Conservation (phyloP, 2,888 invertebrate species). For the Netelia virgata region DNA sequence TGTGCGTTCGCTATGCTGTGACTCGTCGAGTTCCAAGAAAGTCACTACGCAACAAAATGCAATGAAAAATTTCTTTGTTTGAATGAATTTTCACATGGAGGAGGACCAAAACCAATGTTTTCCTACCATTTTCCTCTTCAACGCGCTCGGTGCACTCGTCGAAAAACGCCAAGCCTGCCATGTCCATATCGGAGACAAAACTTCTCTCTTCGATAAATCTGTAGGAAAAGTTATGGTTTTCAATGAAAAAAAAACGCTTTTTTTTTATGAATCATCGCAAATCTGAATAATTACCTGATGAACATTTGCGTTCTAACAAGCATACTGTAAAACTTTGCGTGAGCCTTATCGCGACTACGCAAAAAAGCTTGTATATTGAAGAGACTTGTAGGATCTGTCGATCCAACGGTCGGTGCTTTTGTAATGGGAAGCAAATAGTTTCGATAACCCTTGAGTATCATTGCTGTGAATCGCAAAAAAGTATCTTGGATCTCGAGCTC, state of each 20-base stretch:
- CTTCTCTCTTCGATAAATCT: slow-evolving; percentile 99
- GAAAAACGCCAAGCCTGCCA: slow-evolving; percentile 96
- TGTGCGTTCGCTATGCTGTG: slow-evolving; percentile 93
- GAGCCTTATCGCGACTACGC: slow-evolving; percentile 94
- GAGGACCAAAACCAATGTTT: neutral
- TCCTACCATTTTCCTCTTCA: slow-evolving; percentile 83
- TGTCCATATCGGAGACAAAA: slow-evolving; percentile 98
- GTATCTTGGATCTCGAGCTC: slow-evolving; percentile 99
- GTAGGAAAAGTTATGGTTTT: slow-evolving; percentile 74
- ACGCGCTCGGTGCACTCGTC: slow-evolving; percentile 98
- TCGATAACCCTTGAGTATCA: slow-evolving; percentile 95
- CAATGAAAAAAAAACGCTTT: neutral
- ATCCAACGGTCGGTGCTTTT: slow-evolving; percentile 96
- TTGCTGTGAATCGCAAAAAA: slow-evolving; percentile 97
- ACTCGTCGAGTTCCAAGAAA: slow-evolving; percentile 93
- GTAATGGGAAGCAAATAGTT: slow-evolving; percentile 96
- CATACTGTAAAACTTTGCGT: slow-evolving; percentile 95
- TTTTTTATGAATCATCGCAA: neutral
- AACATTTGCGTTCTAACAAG: slow-evolving; percentile 98
- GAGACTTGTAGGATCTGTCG: slow-evolving; percentile 97
- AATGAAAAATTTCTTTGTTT: slow-evolving; percentile 7
- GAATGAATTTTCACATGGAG: too few relatives aligned
- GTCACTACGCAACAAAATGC: slow-evolving; percentile 73
- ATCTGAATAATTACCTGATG: slow-evolving; percentile 85
- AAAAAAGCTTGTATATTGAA: slow-evolving; percentile 97